A percentile compares a stretch with the other conserved stretches of the same genome.
phyloP scores from a whole-genome alignment of 1,140 invertebrate species.

The Centruroides sculpturatus region DNA sequence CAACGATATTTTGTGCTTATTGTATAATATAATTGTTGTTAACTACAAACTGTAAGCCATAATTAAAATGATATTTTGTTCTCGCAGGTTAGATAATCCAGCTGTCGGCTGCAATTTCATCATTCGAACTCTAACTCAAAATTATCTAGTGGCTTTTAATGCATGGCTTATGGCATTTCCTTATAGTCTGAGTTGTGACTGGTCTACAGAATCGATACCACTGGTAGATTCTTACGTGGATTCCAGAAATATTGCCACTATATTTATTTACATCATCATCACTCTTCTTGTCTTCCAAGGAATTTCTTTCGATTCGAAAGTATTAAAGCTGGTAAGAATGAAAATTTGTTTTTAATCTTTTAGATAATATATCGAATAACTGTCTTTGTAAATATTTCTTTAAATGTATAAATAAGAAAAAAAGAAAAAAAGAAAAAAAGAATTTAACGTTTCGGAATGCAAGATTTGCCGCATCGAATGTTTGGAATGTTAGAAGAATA shows the following conservation, averaged over 20 bases:
- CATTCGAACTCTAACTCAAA: slow-evolving; percentile 53
- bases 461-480: too few species aligned
- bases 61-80: too few species aligned
- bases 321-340: neutral
- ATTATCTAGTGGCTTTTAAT: slow-evolving; percentile 72
- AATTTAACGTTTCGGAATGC: too few species aligned
- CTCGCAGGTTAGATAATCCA: slow-evolving; percentile 24
- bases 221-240: slow-evolving; percentile 56
- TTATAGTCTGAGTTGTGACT: slow-evolving; percentile 71
- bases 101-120: slow-evolving; percentile 25
- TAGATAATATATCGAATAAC: neutral
- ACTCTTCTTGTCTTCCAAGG: neutral
- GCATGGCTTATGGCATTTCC: slow-evolving; percentile 64
- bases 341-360: neutral
- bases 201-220: slow-evolving; percentile 85
- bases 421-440: too few species aligned
- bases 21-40: too few species aligned
- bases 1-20: too few species aligned
- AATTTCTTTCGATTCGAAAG: neutral
- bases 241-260: slow-evolving; percentile 50
- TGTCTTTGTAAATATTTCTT: too few species aligned
- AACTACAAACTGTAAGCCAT: too few species aligned
- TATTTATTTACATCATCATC: slow-evolving; percentile 44
- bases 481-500: too few species aligned
- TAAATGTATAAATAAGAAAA: too few species aligned